phyloP scores from a whole-genome alignment of 23 tunicate genomes.

The Botrylloides violaceus region DNA sequence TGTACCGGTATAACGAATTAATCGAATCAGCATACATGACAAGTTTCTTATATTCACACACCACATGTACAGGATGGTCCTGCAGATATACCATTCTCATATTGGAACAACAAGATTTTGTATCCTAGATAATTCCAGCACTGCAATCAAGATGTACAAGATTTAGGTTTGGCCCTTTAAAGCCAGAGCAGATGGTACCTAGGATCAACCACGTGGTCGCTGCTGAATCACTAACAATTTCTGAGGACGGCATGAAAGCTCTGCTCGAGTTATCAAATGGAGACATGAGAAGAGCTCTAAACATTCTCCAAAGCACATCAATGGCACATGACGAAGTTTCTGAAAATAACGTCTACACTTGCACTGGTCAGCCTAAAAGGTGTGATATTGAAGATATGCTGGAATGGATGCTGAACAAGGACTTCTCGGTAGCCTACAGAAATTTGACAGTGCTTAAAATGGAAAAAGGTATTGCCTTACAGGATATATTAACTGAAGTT shows the following conservation, averaged over 20 bases:
- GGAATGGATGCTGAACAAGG: conserved; percentile 83
- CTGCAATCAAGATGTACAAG: conserved; percentile 89
- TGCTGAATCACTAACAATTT: conserved; percentile 36
- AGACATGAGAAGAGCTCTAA: conserved; percentile 85
- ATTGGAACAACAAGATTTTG: no score
- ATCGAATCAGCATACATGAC: no score
- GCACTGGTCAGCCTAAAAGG: conserved; percentile 82
- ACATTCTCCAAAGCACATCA: conserved; percentile 74
- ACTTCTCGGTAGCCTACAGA: conserved; percentile 42
- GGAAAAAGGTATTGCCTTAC: conserved; percentile 83
- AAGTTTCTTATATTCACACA: no score
- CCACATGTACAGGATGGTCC: no score
- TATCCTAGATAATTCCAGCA: conserved; percentile 81
- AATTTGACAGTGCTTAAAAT: conserved; percentile 46
- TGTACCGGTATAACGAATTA: no score
- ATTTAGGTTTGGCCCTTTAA: conserved; percentile 88
- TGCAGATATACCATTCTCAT: no score
- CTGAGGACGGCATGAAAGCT: conserved; percentile 81
- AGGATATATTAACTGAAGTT: conserved; percentile 74
- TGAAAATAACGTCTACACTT: conserved; percentile 76
- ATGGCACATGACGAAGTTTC: conserved; percentile 74
- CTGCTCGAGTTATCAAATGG: conserved; percentile 73
- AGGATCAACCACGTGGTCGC: conserved; percentile 69
- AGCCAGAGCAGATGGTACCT: conserved; percentile 86
- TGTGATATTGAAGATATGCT: conserved; percentile 77